These are phyloP conservation scores for Periphyllus acericola DNA, from an alignment of 2,888 invertebrate species.

Conservation along the genomic window DNA sequence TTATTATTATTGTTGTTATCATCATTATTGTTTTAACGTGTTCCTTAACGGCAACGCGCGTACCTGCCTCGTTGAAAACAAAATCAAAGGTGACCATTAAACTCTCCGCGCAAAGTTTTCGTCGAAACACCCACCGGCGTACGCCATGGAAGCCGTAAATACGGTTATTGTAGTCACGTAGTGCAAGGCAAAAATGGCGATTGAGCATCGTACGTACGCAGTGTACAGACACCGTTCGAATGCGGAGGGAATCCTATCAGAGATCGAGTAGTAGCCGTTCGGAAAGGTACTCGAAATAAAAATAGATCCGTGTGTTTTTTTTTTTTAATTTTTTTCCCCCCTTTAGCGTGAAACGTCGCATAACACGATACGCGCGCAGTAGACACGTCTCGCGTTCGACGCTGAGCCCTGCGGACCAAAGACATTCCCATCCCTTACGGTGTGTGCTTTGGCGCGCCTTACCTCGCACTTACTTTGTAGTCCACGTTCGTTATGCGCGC, in stretches of 20 bases:
- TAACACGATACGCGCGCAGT: too few relatives aligned
- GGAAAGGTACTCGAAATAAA: background rate
- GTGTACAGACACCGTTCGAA: background rate
- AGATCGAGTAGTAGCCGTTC: background rate
- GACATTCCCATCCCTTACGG: too few relatives aligned
- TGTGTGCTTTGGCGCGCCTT: too few relatives aligned
- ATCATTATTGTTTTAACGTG: background rate
- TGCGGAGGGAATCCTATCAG: background rate
- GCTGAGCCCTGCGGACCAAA: too few relatives aligned
- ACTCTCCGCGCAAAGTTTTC: background rate
- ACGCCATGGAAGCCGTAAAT: too few relatives aligned
- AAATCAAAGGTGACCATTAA: background rate
- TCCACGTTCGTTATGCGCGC: too few relatives aligned
- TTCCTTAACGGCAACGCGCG: background rate
- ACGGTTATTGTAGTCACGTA: slow-evolving; percentile 2
- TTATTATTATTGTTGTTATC: slow-evolving; percentile 1
- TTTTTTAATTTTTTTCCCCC: too few relatives aligned
- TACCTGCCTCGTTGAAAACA: background rate
- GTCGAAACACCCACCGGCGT: background rate
- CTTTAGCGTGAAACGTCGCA: too few relatives aligned
- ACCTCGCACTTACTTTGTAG: too few relatives aligned
- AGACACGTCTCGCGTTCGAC: too few relatives aligned
- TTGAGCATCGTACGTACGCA: background rate
- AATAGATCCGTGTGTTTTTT: background rate
- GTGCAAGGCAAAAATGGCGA: background rate